phyloP scores from a whole-genome alignment of 2,113 vertebrate species.

The Scolopax mira region DNA sequence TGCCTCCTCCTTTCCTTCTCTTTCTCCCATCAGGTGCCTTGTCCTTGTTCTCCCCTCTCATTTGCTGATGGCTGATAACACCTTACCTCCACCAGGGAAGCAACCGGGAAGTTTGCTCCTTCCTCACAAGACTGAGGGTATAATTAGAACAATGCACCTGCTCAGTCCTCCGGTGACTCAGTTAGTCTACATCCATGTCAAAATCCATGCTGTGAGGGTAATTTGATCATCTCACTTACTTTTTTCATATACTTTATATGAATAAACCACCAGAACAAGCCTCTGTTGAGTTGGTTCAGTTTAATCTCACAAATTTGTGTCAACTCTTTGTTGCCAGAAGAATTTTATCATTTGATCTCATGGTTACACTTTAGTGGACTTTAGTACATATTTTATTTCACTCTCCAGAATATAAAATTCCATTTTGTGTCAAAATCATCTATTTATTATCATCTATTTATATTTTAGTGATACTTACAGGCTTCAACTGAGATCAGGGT shows the following conservation, averaged over 20 bases:
- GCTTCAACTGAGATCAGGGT: constrained; percentile 1
- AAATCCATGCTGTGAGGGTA: constrained; percentile 66
- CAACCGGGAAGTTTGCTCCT: constrained; percentile 49
- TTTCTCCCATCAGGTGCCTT: constrained; percentile 50
- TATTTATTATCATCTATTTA: constrained; percentile 50
- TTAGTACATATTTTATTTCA: constrained; percentile 23
- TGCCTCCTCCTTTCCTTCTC: neutral
- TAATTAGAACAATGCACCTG: constrained; percentile 68
- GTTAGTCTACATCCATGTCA: constrained; percentile 63
- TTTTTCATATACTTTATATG: neutral
- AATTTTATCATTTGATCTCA: constrained; percentile 26
- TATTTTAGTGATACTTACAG: constrained; percentile 33
- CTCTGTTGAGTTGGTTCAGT: neutral
- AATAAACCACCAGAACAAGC: constrained; percentile 28
- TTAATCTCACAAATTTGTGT: constrained; percentile 45
- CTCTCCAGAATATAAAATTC: constrained; percentile 34
- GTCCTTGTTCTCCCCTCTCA: constrained; percentile 62
- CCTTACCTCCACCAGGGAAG: constrained; percentile 64
- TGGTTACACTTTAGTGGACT: constrained; percentile 12
- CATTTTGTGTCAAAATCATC: constrained; percentile 45
- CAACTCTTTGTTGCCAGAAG: constrained; percentile 24
- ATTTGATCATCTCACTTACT: constrained; percentile 43
- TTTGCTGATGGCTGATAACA: constrained; percentile 65
- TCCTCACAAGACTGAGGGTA: constrained; percentile 56
- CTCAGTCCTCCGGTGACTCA: constrained; percentile 52